These are phyloP conservation scores for Rosalia funebris DNA, from an alignment of 2,888 invertebrate genomes.

Conservation along the genomic window DNA sequence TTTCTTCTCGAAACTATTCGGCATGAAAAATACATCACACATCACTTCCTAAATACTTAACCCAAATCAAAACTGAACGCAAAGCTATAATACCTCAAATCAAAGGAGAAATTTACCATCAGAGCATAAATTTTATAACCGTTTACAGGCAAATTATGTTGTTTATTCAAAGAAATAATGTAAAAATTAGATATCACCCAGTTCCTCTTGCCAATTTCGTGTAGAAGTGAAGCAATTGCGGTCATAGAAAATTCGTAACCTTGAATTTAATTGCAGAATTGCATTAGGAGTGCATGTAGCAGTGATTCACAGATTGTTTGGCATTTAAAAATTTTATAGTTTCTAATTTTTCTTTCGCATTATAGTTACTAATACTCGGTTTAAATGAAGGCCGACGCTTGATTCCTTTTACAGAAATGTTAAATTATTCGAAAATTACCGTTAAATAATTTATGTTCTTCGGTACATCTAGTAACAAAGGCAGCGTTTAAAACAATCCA, in stretches of 20 bases:
- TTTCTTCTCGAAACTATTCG: no score
- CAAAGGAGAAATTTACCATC: slow-evolving; percentile 36
- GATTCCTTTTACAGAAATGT: slow-evolving; percentile 40
- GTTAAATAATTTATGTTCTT: slow-evolving; percentile 16
- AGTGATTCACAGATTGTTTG: slow-evolving; percentile 55
- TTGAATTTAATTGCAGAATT: slow-evolving; percentile 57
- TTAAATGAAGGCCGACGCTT: slow-evolving; percentile 42
- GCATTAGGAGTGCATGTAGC: slow-evolving; percentile 53
- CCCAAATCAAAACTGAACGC: slow-evolving; percentile 18
- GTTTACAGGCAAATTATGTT: slow-evolving; percentile 33
- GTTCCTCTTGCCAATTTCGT: slow-evolving; percentile 36
- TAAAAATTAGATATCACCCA: slow-evolving; percentile 29
- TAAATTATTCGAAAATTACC: slow-evolving; percentile 22
- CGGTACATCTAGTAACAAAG: slow-evolving; percentile 3
- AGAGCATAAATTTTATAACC: slow-evolving; percentile 34
- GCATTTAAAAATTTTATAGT: slow-evolving; percentile 57
- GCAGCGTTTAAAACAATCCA: not conserved
- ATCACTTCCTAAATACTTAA: slow-evolving; percentile 6
- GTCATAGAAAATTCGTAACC: slow-evolving; percentile 57
- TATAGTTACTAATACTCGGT: slow-evolving; percentile 28
- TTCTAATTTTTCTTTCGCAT: slow-evolving; percentile 53
- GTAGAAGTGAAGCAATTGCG: slow-evolving; percentile 47
- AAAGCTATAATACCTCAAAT: slow-evolving; percentile 32
- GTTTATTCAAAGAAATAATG: slow-evolving; percentile 32
- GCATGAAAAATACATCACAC: no score